These are phyloP conservation scores for Myopa tessellatipennis DNA, from an alignment of 2,888 invertebrate species.

Conservation along the genomic window DNA sequence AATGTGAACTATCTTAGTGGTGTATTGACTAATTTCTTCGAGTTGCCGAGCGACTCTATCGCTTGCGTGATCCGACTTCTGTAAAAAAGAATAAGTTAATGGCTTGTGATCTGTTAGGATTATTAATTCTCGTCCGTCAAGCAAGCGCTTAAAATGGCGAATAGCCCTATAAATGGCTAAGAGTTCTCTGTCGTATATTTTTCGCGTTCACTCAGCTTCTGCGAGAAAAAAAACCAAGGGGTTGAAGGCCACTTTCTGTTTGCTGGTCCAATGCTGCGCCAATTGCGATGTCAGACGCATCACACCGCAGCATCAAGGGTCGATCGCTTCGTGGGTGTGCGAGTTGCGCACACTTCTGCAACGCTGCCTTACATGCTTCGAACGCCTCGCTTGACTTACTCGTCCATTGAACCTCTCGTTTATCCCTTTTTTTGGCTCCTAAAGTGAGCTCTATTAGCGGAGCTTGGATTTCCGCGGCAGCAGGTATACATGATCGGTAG, in stretches of 20 bases:
- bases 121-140: slow-evolving; percentile 31
- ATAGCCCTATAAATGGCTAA: slow-evolving; percentile 32
- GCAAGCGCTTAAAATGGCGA: slow-evolving; percentile 38
- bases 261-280: too few relatives aligned
- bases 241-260: slow-evolving; percentile 20
- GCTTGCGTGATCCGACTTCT: neutral
- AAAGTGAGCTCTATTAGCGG: slow-evolving; percentile 39
- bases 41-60: neutral
- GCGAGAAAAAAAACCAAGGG: slow-evolving; percentile 34
- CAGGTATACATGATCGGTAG: slow-evolving; percentile 19
- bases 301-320: too few relatives aligned
- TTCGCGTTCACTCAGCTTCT: slow-evolving; percentile 24
- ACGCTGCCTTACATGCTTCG: slow-evolving; percentile 35
- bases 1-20: neutral
- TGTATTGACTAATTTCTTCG: slow-evolving; percentile 8
- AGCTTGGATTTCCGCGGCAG: neutral
- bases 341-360: slow-evolving; percentile 29
- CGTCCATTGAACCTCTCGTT: slow-evolving; percentile 47
- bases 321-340: too few relatives aligned
- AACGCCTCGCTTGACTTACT: slow-evolving; percentile 42
- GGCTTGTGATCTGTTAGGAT: slow-evolving; percentile 36
- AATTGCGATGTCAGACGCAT: too few relatives aligned
- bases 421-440: slow-evolving; percentile 46
- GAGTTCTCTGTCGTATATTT: slow-evolving; percentile 19
- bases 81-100: slow-evolving; percentile 33